phyloP scores from a whole-genome alignment of 2,888 invertebrate genomes.

The Mythimna loreyi region DNA sequence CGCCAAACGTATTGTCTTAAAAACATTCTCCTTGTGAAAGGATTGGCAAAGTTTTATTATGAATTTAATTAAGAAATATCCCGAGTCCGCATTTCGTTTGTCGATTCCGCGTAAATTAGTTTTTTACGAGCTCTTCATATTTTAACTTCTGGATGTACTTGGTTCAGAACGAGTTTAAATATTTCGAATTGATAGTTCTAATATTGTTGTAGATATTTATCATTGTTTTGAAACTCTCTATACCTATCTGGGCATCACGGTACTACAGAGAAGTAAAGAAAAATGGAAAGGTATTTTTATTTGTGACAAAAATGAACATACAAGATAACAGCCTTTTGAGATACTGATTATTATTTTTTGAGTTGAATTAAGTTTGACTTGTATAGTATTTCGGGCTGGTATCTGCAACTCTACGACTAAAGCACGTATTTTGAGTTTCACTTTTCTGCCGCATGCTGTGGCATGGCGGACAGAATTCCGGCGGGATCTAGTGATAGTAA shows the following conservation, averaged over 20 bases:
- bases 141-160: slow-evolving; percentile 9
- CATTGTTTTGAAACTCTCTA: neutral
- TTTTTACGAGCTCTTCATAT: slow-evolving; percentile 22
- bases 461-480: too few species aligned
- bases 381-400: too few species aligned
- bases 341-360: too few species aligned
- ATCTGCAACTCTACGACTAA: too few species aligned
- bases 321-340: neutral
- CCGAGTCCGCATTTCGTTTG: slow-evolving; percentile 13
- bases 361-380: too few species aligned
- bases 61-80: slow-evolving; percentile 40
- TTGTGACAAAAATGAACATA: neutral
- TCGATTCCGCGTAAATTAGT: slow-evolving; percentile 4
- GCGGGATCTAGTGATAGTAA: too few species aligned
- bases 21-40: slow-evolving; percentile 28
- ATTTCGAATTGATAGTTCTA: neutral
- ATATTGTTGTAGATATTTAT: neutral
- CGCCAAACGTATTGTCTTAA: slow-evolving; percentile 5
- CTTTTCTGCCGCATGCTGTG: too few species aligned
- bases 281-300: neutral
- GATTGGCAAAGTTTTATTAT: slow-evolving; percentile 27
- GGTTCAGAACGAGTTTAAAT: slow-evolving; percentile 3
- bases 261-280: neutral
- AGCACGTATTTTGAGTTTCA: too few species aligned
- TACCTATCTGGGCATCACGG: too few species aligned